Conservation (phyloP, 2,888 invertebrate genomes). For the Lasiommata megera region DNA sequence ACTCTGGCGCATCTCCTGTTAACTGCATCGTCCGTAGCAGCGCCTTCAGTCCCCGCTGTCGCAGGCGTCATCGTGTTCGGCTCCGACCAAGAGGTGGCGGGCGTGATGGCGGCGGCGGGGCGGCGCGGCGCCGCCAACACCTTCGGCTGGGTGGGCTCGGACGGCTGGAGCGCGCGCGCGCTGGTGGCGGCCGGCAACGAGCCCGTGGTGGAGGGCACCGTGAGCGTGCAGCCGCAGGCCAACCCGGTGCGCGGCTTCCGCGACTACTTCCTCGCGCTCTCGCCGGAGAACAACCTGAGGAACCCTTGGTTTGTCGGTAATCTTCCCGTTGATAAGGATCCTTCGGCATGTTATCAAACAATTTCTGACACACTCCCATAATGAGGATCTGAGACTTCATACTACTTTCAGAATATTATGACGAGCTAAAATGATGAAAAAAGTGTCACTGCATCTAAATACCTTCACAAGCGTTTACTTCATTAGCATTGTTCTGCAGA, state of each 20-base stretch:
- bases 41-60: too few relatives aligned
- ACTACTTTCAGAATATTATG: too few relatives aligned
- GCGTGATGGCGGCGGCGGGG: conserved; percentile 94
- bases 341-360: background rate
- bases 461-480: too few relatives aligned
- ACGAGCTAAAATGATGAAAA: too few relatives aligned
- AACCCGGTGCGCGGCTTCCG: conserved; percentile 92
- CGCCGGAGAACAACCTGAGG: conserved; percentile 91
- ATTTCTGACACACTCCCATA: background rate
- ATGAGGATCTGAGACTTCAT: too few relatives aligned
- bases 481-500: too few relatives aligned
- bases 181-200: conserved; percentile 93
- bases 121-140: conserved; percentile 91
- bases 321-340: conserved; percentile 14
- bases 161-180: conserved; percentile 96
- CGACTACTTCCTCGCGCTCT: conserved; percentile 92
- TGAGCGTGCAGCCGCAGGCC: conserved; percentile 96
- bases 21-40: background rate
- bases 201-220: conserved; percentile 87
- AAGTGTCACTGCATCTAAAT: too few relatives aligned
- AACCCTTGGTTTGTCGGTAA: conserved; percentile 98
- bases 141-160: conserved; percentile 97
- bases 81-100: conserved; percentile 97
- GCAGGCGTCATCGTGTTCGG: conserved; percentile 97
- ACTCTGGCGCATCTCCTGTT: too few relatives aligned